Conservation (phyloP, 1,140 invertebrate species). For the Musca domestica region DNA sequence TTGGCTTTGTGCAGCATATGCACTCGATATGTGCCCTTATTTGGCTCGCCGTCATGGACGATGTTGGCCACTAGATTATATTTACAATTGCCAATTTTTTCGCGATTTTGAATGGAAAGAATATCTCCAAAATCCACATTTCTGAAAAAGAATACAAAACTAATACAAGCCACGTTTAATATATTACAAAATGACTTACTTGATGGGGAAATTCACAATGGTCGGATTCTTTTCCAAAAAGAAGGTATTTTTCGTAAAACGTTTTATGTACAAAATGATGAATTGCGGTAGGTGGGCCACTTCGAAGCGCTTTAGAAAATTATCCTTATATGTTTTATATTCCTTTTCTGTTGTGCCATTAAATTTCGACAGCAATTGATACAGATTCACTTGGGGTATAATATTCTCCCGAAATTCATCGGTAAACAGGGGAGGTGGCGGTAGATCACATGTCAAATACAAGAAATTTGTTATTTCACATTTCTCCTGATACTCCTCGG, state of each 20-base stretch:
- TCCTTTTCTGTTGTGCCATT: constrained; percentile 95
- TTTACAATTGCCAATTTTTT: constrained; percentile 71
- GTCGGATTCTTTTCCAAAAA: constrained; percentile 99
- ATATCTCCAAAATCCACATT: constrained; percentile 98
- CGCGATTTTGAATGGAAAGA: constrained; percentile 79
- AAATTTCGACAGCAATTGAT: constrained; percentile 91
- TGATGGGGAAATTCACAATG: constrained; percentile 99
- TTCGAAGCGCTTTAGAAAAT: constrained; percentile 96
- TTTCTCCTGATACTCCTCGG: constrained; percentile 85
- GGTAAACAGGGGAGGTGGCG: constrained; percentile 93
- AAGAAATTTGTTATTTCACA: constrained; percentile 89
- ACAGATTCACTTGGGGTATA: constrained; percentile 96
- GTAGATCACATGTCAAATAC: constrained; percentile 95
- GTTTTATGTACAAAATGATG: constrained; percentile 94
- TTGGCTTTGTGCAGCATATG: constrained; percentile 94
- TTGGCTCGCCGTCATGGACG: constrained; percentile 96
- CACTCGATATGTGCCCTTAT: constrained; percentile 90
- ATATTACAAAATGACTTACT: constrained; percentile 66
- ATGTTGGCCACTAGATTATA: constrained; percentile 98
- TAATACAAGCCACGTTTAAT: too few species aligned
- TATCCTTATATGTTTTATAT: constrained; percentile 99
- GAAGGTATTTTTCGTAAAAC: constrained; percentile 99
- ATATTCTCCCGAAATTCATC: constrained; percentile 98
- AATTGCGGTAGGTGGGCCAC: constrained; percentile 94
- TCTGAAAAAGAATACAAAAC: constrained; percentile 61